phyloP scores from a whole-genome alignment of 1,140 invertebrate species.

The Drosophila takahashii region DNA sequence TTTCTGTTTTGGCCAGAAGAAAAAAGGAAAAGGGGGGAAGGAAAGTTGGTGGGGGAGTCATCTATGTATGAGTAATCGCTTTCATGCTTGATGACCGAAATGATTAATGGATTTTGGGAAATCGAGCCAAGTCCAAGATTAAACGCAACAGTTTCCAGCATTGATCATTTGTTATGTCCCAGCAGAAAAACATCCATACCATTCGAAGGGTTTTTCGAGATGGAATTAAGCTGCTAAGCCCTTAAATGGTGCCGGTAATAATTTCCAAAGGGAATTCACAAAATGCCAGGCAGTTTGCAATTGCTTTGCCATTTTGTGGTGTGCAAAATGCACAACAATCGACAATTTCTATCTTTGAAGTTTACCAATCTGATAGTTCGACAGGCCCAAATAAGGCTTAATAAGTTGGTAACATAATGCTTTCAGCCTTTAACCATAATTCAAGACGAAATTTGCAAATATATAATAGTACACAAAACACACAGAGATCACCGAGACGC shows the following conservation, averaged over 20 bases:
- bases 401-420: not conserved
- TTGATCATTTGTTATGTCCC: conserved; percentile 74
- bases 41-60: conserved; percentile 24
- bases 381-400: not conserved
- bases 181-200: conserved; percentile 32
- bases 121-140: conserved; percentile 79
- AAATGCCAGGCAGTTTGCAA: not conserved
- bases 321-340: not conserved
- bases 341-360: not conserved
- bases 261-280: not conserved
- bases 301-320: too few relatives aligned
- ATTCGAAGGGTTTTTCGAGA: conserved; percentile 15
- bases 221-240: conserved; percentile 39
- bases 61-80: conserved; percentile 81
- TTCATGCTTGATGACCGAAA: conserved; percentile 81
- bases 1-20: conserved; percentile 31
- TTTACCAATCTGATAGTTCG: not conserved
- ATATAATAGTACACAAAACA: not conserved
- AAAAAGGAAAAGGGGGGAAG: not conserved
- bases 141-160: conserved; percentile 79
- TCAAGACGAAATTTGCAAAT: not conserved
- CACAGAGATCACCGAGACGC: not conserved
- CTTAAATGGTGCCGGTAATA: conserved; percentile 26
- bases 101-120: conserved; percentile 71
- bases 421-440: not conserved